Conservation (phyloP, 2,113 vertebrate genomes). For the Gracilinanus agilis region DNA sequence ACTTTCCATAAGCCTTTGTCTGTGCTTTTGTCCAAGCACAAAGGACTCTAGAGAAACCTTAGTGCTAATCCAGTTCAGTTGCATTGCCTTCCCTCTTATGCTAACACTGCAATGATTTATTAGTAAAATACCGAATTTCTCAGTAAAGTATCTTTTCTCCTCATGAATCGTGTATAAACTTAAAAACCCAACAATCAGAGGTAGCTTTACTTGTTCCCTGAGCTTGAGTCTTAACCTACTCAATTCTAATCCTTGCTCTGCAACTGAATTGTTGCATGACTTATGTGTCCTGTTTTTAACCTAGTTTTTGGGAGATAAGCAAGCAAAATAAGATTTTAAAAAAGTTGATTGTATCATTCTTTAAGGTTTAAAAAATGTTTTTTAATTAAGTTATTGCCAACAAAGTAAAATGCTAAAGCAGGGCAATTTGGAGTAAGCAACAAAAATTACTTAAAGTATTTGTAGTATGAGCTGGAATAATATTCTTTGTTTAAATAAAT, state of each 20-base stretch:
- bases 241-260: not conserved
- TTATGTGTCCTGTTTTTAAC: not conserved
- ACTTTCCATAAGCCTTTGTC: not conserved
- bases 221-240: not conserved
- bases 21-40: not conserved
- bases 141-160: not conserved
- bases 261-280: not conserved
- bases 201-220: not conserved
- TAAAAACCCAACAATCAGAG: not conserved
- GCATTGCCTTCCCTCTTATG: not conserved
- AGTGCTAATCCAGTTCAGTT: not conserved
- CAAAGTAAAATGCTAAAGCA: not conserved
- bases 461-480: not conserved
- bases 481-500: not conserved
- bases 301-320: not conserved
- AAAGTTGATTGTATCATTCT: not conserved
- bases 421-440: not conserved
- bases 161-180: not conserved
- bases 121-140: not conserved
- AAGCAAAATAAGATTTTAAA: not conserved
- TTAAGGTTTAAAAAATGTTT: not conserved
- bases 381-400: not conserved
- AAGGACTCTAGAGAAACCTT: not conserved
- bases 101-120: not conserved
- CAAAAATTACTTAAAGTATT: not conserved